phyloP scores from a whole-genome alignment of 2,797 vertebrate species.

The Microctenopoma stevenorrisi region DNA sequence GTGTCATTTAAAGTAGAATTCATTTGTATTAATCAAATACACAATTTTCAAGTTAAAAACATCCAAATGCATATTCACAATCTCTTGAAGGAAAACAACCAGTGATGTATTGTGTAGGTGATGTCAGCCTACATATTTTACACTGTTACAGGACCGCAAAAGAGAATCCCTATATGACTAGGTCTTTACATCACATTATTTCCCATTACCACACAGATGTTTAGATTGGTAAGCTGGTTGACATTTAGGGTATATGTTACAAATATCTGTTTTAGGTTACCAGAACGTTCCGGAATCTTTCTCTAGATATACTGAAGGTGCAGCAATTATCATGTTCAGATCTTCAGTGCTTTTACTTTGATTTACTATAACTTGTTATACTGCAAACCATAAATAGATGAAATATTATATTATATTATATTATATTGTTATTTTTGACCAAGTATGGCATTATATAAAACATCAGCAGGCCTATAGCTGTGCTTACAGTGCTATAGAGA shows the following conservation, averaged over 20 bases:
- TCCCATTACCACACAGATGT: neutral
- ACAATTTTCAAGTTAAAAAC: no score
- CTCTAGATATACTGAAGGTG: no score
- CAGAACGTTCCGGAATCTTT: neutral
- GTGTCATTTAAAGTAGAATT: no score
- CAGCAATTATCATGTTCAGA: no score
- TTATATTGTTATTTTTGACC: no score
- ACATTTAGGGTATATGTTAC: neutral
- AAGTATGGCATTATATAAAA: neutral
- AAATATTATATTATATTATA: no score
- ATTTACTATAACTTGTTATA: neutral
- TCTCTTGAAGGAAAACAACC: no score
- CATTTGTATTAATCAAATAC: no score
- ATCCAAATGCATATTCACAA: no score
- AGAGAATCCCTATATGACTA: no score
- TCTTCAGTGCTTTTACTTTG: neutral
- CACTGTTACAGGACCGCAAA: neutral
- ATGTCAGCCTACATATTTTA: neutral
- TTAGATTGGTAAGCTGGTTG: neutral
- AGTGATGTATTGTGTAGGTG: no score
- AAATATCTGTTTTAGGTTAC: neutral
- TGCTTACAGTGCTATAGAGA: neutral
- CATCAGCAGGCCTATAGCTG: neutral
- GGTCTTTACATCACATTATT: no score
- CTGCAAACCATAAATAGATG: neutral